Percentiles rank a stretch among this genome's conserved stretches.
Conservation (phyloP, 2,113 vertebrate species). For the rabbit (Oryctolagus cuniculus) region mOryCun1.1 NC_091453.1:7184501-7185000, state of each 20-base stretch:
- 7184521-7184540: too few species aligned
- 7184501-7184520: too few species aligned
- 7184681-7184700: background rate
- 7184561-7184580: background rate
- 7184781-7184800: background rate
- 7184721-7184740: background rate
- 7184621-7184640: slow-evolving; percentile 43
- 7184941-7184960: slow-evolving; percentile 41
- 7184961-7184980: slow-evolving; percentile 12
- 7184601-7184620: background rate
- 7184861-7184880: background rate
- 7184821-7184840: background rate
- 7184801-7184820: background rate
- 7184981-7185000: slow-evolving; percentile 29
- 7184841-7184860: background rate
- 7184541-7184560: too few species aligned
- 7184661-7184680: background rate
- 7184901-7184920: background rate
- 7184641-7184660: background rate
- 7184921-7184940: background rate
- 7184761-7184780: background rate
- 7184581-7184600: slow-evolving; percentile 11
- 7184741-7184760: background rate
- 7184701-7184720: background rate
- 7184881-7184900: background rate